Base-by-base conservation (phyloP, 2,888 invertebrate genomes). In the Dusona sp. region DNA sequence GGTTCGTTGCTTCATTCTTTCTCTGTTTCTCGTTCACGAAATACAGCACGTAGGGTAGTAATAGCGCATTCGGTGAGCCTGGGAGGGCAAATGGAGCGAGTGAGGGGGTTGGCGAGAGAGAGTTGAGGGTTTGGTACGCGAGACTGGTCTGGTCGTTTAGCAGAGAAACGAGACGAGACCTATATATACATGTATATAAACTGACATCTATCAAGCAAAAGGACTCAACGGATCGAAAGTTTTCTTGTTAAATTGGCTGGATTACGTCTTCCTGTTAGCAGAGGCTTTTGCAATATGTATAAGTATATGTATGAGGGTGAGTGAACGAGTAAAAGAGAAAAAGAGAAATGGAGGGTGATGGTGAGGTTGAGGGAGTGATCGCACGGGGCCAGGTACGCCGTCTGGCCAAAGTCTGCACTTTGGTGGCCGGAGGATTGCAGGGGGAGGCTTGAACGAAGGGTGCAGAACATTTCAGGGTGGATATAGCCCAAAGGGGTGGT, bases 321-420 rank as follows among this genome's bases (percentile, higher is more conserved):
- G 22, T 33, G 48, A 70, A 54, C 25, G 48, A 61, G 73, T 8
- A 61, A 65, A 51, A 16, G 70, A 77, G 64, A 42, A 48, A 33
- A 64, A 73, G 67, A 74, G 72, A 77, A 45, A 61, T 61, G 29
- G 67, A 73, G 78, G n/a, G 64, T 33, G 42, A 19, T 45, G 38
- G 42, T 68, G 45, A 82, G 84, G 86, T 84, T 72, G 82, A 86
- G 80, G 84, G 79, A 86, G 84, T 57, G 89, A 88, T 88, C 86
- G 84, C 61, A 80, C 88, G 91, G 88, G 89, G 88, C 87, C 89
- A 91, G 91, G 91, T 91, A 89, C 90, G 85, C 88, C 89, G 92
- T 91, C 92, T 92, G 89, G 89, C 90, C 88, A 88, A 88, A 90
- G 91, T 92, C 91, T 91, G 90, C 91, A 89, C 88, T 29, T 45